Evolutionary conservation across 2,113 vertebrate genomes (phyloP).

Genomic region (Prochilodus magdalenae): DNA sequence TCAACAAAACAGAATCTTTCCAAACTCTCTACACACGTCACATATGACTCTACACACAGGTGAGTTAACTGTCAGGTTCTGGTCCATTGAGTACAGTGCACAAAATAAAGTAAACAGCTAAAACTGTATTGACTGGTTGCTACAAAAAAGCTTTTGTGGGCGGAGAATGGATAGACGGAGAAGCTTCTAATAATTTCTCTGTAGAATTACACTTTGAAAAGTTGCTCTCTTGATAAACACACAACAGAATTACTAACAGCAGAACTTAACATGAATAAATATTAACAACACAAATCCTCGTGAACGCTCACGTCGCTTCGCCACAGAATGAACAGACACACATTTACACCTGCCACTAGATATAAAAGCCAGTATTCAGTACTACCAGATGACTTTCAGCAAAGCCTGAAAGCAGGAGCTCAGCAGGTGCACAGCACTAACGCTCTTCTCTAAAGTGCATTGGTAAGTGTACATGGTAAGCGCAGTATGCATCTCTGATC

Average conservation of each 20-base stretch:
- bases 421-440: neutral
- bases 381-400: neutral
- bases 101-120: neutral
- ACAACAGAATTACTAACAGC: neutral
- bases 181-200: neutral
- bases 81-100: too few species aligned
- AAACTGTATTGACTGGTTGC: too few species aligned
- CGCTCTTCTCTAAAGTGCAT: conserved; percentile 35
- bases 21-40: too few species aligned
- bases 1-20: too few species aligned
- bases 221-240: neutral
- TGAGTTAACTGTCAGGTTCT: too few species aligned
- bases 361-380: neutral
- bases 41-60: too few species aligned
- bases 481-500: neutral
- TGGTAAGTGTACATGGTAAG: neutral
- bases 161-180: neutral
- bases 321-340: neutral
- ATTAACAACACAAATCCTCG: neutral
- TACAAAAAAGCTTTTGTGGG: neutral
- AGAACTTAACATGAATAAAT: neutral
- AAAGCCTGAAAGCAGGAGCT: neutral
- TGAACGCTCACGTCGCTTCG: neutral
- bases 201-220: neutral
- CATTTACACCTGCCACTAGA: neutral